Evolutionary conservation across 53 echinoderm and acorn worm species (phyloP).

Genomic region (Patiria pectinifera): DNA sequence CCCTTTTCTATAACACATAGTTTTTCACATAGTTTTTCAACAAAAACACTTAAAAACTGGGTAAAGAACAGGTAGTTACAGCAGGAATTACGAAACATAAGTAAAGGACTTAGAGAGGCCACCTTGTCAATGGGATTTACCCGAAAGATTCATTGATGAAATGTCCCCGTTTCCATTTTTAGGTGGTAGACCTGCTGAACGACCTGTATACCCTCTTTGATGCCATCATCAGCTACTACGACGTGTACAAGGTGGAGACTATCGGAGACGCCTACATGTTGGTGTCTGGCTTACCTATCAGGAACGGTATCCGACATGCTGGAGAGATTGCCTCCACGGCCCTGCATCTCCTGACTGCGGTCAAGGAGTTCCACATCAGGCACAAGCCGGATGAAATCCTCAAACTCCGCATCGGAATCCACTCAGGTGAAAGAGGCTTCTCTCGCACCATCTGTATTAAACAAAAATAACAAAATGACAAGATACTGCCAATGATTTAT

Average conservation of each 20-base stretch:
- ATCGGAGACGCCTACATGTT: conserved; percentile 99
- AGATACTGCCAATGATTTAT: not conserved
- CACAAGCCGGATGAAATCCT: conserved; percentile 90
- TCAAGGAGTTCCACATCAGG: conserved; percentile 85
- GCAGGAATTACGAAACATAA: no score
- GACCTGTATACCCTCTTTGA: conserved; percentile 95
- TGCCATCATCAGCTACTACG: conserved; percentile 95
- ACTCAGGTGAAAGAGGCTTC: conserved; percentile 74
- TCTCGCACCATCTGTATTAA: not conserved
- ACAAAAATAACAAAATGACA: not conserved
- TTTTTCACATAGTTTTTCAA: no score
- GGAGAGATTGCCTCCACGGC: conserved; percentile 95
- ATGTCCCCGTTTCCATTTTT: not conserved
- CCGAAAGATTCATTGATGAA: no score
- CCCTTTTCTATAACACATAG: no score
- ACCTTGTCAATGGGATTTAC: no score
- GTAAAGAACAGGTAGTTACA: no score
- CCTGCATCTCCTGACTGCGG: conserved; percentile 84
- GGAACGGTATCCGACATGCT: conserved; percentile 89
- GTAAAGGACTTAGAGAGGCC: no score
- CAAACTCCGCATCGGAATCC: conserved; percentile 88
- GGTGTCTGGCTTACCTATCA: conserved; percentile 90
- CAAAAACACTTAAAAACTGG: no score
- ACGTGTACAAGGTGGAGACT: conserved; percentile 98
- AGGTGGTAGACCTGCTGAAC: conserved; percentile 95